Percentiles rank a stretch among this genome's conserved stretches.
Conservation (phyloP, 2,888 invertebrate species). For the Ceraclea dissimilis region DNA sequence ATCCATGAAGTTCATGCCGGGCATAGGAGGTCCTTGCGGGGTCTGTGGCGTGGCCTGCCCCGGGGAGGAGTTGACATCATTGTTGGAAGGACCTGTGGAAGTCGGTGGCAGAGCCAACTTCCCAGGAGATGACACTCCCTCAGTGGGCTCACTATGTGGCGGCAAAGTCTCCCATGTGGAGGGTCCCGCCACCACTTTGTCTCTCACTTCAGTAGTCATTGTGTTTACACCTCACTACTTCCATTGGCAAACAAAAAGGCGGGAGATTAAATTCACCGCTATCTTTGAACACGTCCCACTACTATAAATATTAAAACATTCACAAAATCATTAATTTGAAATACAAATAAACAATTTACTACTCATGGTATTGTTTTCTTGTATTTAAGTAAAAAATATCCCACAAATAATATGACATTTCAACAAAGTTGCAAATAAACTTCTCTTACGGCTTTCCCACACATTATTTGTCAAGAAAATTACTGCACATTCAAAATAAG, state of each 20-base stretch:
- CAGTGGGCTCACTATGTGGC: conserved; percentile 41
- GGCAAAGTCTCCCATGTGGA: conserved; percentile 43
- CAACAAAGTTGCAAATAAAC: conserved; percentile 3
- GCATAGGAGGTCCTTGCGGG: conserved; percentile 51
- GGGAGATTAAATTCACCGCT: conserved; percentile 14
- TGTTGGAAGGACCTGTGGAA: conserved; percentile 34
- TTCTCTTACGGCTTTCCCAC: not conserved
- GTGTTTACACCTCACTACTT: conserved; percentile 5
- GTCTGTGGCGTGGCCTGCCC: conserved; percentile 41
- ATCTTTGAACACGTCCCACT: not conserved
- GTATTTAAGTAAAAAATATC: conserved; percentile 1
- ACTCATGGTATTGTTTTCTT: not conserved
- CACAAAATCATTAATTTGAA: not conserved
- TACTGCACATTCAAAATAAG: not conserved
- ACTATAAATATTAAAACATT: not conserved
- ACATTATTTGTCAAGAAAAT: not conserved
- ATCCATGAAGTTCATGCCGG: conserved; percentile 39
- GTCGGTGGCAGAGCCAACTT: conserved; percentile 1
- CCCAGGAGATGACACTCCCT: conserved; percentile 39
- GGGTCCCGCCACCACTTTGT: conserved; percentile 45
- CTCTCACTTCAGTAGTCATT: conserved; percentile 50
- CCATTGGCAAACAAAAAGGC: conserved; percentile 18
- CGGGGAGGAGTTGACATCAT: conserved; percentile 24
- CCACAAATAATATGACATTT: conserved; percentile 4
- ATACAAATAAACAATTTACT: not conserved